Base-by-base conservation (phyloP, 2,797 vertebrate genomes). In the Gymnothorax javanicus region DNA sequence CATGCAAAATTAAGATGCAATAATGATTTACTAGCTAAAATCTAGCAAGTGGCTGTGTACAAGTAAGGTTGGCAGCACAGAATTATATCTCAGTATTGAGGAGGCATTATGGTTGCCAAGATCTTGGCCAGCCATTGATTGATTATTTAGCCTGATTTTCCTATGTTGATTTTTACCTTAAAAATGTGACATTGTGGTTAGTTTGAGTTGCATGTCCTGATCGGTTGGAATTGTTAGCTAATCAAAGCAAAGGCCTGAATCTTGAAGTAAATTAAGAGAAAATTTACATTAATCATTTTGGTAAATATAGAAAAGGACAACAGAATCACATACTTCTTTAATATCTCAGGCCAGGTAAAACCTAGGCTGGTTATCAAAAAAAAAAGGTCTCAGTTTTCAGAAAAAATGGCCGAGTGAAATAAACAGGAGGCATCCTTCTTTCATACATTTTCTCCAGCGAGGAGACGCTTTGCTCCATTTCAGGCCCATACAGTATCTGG, bases 401-500 rank as follows among this genome's bases (percentile, higher is more conserved):
- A 50, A 64, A 50, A 62, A 67, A 82, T 7, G 58, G 83, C 58
- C 50, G 3, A 84, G 5, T 20, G 27, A 84, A 67, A 84, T 90
- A 84, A 25, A 25, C 86, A 84, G 86, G 84, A 87, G 84, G 62
- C 43, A 82, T 59, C 15, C 12, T 75, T 84, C 33, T 88, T 81
- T 83, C 82, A 9, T 60, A 82, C 54, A 58, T 69, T 77, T 81
- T 69, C 69, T 86, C 56, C 71, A 25, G 67, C 56, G 54, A 87
- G 88, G 52, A 88, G 54, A 86, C 69, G 60, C 56, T 58, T 59
- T 84, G 56, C 75, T 86, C 52, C 69, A 56, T 88, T 79, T 86
- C 67, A 86, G 86, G 75, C 75, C 85, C 67, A 84, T 86, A 84
- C 84, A 87, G 88, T 89, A 89, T 87, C 84, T 82, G 87, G 91